Conservation (phyloP, 2,797 vertebrate genomes). For the Sebastes iracundus region DNA sequence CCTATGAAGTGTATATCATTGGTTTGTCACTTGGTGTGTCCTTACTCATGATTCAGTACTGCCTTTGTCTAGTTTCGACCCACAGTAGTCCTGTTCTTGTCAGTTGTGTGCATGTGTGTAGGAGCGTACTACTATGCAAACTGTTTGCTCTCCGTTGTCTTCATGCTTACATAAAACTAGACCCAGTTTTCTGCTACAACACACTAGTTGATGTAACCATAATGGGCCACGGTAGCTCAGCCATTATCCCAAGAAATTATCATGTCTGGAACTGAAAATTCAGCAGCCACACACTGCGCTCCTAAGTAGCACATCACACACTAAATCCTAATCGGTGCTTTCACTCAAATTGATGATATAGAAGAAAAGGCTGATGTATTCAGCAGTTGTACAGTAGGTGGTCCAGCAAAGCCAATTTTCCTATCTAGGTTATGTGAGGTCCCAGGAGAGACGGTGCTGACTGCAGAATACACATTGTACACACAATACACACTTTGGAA, state of each 20-base stretch:
- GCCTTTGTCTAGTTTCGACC: not conserved
- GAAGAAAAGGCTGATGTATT: constrained; percentile 53
- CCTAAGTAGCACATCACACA: constrained; percentile 34
- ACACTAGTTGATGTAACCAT: constrained; percentile 9
- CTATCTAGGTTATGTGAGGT: constrained; percentile 54
- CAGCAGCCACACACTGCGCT: not conserved
- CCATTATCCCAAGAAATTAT: constrained; percentile 58
- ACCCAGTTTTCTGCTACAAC: constrained; percentile 44
- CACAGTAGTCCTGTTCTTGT: not conserved
- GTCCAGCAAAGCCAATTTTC: constrained; percentile 37
- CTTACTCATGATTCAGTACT: not conserved
- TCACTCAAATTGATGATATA: constrained; percentile 51
- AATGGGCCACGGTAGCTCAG: constrained; percentile 26
- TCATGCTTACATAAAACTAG: constrained; percentile 49
- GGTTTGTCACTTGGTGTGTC: not conserved
- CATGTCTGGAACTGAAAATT: constrained; percentile 27
- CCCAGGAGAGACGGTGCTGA: not conserved
- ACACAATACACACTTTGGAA: not conserved
- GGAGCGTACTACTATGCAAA: not conserved
- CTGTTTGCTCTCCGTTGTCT: constrained; percentile 7
- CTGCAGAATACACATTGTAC: not conserved
- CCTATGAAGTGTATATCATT: not conserved
- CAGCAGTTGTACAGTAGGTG: constrained; percentile 28
- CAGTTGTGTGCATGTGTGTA: not conserved
- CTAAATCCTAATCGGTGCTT: constrained; percentile 23